Conservation (phyloP, 2,888 invertebrate species). For the Villa cingulata region DNA sequence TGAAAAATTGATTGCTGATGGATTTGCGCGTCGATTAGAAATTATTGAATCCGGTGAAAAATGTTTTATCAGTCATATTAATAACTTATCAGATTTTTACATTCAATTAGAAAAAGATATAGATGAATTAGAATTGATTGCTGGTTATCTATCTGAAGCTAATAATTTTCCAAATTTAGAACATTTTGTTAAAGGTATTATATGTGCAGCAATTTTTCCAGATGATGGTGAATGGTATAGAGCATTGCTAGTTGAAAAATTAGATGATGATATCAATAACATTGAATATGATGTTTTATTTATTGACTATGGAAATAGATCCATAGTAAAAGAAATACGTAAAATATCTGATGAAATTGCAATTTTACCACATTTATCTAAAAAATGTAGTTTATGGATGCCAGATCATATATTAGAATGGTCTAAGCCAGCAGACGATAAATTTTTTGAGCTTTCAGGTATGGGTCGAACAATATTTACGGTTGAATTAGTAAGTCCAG, state of each 20-base stretch:
- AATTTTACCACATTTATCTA: conserved; percentile 44
- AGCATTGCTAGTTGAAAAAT: conserved; percentile 45
- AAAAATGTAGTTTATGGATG: conserved; percentile 46
- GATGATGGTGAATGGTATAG: conserved; percentile 55
- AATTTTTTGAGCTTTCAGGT: conserved; percentile 52
- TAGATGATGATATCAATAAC: conserved; percentile 37
- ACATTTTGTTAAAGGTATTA: conserved; percentile 37
- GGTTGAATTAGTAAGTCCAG: conserved; percentile 50
- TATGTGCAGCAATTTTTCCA: conserved; percentile 51
- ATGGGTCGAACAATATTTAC: conserved; percentile 57
- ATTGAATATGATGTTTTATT: conserved; percentile 44
- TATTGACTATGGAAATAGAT: conserved; percentile 55
- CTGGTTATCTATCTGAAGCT: conserved; percentile 42
- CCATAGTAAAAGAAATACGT: conserved; percentile 43
- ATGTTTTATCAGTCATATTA: conserved; percentile 60
- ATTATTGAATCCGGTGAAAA: conserved; percentile 42
- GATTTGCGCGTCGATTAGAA: conserved; percentile 43
- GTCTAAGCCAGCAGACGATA: conserved; percentile 50
- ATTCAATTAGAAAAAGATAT: conserved; percentile 57
- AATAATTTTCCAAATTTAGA: conserved; percentile 41
- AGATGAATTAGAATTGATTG: conserved; percentile 44
- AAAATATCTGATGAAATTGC: conserved; percentile 47
- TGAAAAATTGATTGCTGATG: conserved; percentile 45
- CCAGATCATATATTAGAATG: conserved; percentile 45
- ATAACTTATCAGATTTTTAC: conserved; percentile 64